Evolutionary conservation across 2,888 invertebrate species (phyloP), one percentile per base, ranked within the genome.

Genomic region (Phrixothrix hirtus): DNA sequence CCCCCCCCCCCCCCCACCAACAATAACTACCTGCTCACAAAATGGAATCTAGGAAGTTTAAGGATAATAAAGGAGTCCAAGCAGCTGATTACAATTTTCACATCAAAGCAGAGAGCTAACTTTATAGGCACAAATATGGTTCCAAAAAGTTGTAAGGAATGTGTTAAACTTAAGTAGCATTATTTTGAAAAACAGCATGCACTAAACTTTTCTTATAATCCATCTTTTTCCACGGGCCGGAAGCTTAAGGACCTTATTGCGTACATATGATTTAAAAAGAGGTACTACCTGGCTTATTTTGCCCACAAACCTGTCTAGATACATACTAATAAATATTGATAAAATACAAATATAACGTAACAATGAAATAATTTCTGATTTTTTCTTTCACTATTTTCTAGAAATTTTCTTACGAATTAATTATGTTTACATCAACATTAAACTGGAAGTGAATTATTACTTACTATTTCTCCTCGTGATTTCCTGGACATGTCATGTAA

Each of bases 401-500:
- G 10, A 29, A 13, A 32, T 32, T 4, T 10, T 13, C 5, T 11
- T 32, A 32, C 4, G 10, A 29, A 29, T 29, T n/a, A n/a, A n/a
- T n/a, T n/a, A n/a, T n/a, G n/a, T n/a, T n/a, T n/a, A n/a, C n/a
- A n/a, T 21, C 7, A 5, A 21, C 4, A 21, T 21, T 21, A 21
- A n/a, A 32, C 3, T 11, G 25, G 10, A 14, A 32, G 12, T 2
- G 5, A 7, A n/a, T 1, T 2, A 9, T 32, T 12, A 68, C 86
- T 80, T 67, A 90, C 90, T 92, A 92, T 51, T 78, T 82, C 69
- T 87, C 83, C 77, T 95, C 94, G 68, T 95, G 95, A 77, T 95
- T 95, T 36, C 95, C 95, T n/a, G 90, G 87, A 62, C 91, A 89
- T 1, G 91, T 89, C 92, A 92, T 90, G 74, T 97, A 97, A 0